Conservation (phyloP, 2,888 invertebrate genomes). For the Tetanocera ferruginea region DNA sequence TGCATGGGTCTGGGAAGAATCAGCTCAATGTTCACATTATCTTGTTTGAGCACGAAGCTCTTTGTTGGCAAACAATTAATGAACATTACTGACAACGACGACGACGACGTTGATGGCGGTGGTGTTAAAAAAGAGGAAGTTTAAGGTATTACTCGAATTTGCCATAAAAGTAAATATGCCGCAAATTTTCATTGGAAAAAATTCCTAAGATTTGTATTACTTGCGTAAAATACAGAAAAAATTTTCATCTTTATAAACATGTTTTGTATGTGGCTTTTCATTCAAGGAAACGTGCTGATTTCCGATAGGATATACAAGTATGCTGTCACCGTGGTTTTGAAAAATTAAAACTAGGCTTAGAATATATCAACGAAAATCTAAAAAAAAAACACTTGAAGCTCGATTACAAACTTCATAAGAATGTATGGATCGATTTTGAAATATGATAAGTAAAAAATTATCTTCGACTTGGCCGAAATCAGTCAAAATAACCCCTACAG, state of each 20-base stretch:
- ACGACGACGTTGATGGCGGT: background rate
- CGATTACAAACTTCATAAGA: too few relatives aligned
- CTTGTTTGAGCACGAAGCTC: constrained; percentile 26
- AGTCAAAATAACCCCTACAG: too few relatives aligned
- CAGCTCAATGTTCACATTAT: constrained; percentile 18
- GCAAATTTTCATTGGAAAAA: constrained; percentile 36
- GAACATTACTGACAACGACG: constrained; percentile 4
- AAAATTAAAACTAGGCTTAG: too few relatives aligned
- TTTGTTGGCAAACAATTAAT: constrained; percentile 27
- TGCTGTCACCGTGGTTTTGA: background rate
- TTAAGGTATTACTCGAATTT: background rate
- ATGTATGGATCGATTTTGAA: too few relatives aligned
- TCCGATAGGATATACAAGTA: background rate
- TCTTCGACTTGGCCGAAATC: too few relatives aligned
- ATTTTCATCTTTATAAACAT: background rate
- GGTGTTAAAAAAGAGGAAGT: constrained; percentile 3
- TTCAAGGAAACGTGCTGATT: background rate
- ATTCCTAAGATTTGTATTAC: constrained; percentile 31
- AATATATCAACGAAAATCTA: too few relatives aligned
- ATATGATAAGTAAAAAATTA: too few relatives aligned
- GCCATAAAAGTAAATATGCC: constrained; percentile 32
- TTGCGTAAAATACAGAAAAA: constrained; percentile 10
- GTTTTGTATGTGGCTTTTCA: background rate
- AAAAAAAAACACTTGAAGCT: too few relatives aligned
- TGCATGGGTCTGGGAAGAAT: constrained; percentile 29